These are phyloP conservation scores for Sarcophaga subvicina DNA, from an alignment of 2,888 invertebrate genomes.

Conservation along the genomic window DNA sequence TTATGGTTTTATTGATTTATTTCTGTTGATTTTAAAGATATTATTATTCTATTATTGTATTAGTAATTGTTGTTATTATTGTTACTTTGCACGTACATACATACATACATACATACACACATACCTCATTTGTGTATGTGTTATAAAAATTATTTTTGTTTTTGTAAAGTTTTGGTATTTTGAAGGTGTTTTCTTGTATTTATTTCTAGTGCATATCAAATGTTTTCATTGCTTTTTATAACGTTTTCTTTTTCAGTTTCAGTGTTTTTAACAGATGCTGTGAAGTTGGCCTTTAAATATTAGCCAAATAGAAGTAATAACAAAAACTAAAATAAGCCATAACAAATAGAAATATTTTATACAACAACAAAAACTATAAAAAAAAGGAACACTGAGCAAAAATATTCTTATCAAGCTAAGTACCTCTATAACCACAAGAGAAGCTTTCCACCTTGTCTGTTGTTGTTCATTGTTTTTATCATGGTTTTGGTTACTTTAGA, in stretches of 20 bases:
- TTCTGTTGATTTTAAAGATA: constrained; percentile 42
- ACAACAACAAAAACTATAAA: background rate
- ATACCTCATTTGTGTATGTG: too few relatives aligned
- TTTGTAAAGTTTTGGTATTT: constrained; percentile 57
- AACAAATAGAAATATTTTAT: constrained; percentile 22
- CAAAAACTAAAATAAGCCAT: constrained; percentile 25
- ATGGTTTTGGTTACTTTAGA: too few relatives aligned
- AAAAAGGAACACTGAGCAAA: background rate
- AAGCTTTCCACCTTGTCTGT: too few relatives aligned
- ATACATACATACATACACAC: background rate
- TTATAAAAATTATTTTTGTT: background rate
- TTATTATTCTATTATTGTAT: constrained; percentile 14
- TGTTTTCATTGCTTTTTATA: constrained; percentile 60
- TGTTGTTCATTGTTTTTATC: too few relatives aligned
- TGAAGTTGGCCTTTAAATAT: constrained; percentile 69
- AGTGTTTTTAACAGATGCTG: constrained; percentile 57
- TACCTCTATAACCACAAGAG: background rate
- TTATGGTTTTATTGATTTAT: constrained; percentile 50
- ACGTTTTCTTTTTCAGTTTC: background rate
- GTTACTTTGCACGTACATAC: too few relatives aligned
- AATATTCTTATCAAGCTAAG: background rate
- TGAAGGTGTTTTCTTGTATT: constrained; percentile 69
- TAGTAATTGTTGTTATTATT: too few relatives aligned
- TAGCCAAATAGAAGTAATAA: constrained; percentile 40
- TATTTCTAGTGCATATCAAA: constrained; percentile 66